Conservation (phyloP, 1,140 invertebrate species). For the Drosophila lowei region DNA sequence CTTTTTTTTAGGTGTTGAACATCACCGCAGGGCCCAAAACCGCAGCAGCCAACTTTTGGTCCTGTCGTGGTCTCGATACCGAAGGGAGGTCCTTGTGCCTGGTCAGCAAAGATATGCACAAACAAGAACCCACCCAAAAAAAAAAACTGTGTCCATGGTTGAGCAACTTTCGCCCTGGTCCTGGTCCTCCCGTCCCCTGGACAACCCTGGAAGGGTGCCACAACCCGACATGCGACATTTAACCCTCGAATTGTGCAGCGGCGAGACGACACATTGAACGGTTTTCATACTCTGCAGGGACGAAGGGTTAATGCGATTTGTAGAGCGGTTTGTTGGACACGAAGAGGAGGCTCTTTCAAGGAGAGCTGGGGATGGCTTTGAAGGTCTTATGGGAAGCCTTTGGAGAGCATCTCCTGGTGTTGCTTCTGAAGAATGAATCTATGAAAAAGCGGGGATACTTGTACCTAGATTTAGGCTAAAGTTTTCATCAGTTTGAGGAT, state of each 20-base stretch:
- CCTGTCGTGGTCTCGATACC: conserved; percentile 31
- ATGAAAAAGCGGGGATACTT: no score
- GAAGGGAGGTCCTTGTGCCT: conserved; percentile 29
- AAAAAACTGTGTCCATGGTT: conserved; percentile 58
- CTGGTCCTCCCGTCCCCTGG: neutral
- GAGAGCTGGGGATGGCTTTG: no score
- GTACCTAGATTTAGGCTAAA: no score
- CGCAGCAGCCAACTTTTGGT: conserved; percentile 51
- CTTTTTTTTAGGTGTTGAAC: conserved; percentile 77
- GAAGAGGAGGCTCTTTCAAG: no score
- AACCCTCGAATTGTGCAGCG: conserved; percentile 71
- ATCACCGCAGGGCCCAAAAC: conserved; percentile 68
- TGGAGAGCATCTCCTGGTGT: no score
- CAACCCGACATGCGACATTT: conserved; percentile 72
- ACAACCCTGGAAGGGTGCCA: conserved; percentile 6
- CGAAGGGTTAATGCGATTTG: conserved; percentile 6
- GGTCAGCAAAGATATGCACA: conserved; percentile 78
- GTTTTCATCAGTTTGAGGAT: no score
- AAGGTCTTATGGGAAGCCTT: no score
- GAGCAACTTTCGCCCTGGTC: conserved; percentile 48
- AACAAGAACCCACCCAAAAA: conserved; percentile 35
- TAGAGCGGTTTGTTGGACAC: conserved; percentile 10
- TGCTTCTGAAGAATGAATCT: no score
- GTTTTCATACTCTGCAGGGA: conserved; percentile 24
- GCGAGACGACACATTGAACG: conserved; percentile 58